Evolutionary conservation across 2,113 vertebrate species (phyloP).

Genomic region (Phyllostomus hastatus): DNA sequence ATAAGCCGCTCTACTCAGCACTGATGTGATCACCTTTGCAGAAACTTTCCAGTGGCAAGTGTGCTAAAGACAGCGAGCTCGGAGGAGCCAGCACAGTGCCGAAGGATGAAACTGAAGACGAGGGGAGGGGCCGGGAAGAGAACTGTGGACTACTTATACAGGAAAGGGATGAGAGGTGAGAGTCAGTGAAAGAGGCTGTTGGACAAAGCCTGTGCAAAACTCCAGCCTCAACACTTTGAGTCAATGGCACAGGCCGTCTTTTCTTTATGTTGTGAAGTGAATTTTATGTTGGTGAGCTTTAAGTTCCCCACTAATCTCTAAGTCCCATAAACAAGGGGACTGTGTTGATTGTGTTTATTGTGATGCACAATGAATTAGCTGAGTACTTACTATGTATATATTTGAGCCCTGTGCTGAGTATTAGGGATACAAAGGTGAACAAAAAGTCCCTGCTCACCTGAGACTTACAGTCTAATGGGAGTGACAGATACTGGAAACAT

Average conservation of each 20-base stretch:
- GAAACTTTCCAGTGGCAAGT: slow-evolving; percentile 25
- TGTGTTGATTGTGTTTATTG: background rate
- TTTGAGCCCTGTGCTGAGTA: background rate
- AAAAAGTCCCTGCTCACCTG: background rate
- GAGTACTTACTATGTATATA: background rate
- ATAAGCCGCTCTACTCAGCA: background rate
- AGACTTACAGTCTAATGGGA: background rate
- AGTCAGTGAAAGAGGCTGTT: background rate
- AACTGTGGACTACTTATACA: background rate
- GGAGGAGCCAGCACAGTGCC: background rate
- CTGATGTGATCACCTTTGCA: background rate
- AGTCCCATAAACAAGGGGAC: background rate
- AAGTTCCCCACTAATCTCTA: background rate
- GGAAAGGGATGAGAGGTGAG: background rate
- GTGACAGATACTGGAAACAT: background rate
- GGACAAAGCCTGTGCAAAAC: slow-evolving; percentile 9
- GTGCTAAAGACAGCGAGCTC: background rate
- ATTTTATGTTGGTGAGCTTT: background rate
- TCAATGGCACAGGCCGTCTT: background rate
- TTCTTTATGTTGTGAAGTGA: background rate
- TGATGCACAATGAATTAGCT: background rate
- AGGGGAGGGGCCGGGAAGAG: background rate
- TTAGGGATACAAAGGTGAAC: background rate
- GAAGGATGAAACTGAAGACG: background rate
- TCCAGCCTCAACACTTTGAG: background rate